Base-by-base conservation (phyloP, 2,888 invertebrate species). In the Opisthograptis luteolata region DNA sequence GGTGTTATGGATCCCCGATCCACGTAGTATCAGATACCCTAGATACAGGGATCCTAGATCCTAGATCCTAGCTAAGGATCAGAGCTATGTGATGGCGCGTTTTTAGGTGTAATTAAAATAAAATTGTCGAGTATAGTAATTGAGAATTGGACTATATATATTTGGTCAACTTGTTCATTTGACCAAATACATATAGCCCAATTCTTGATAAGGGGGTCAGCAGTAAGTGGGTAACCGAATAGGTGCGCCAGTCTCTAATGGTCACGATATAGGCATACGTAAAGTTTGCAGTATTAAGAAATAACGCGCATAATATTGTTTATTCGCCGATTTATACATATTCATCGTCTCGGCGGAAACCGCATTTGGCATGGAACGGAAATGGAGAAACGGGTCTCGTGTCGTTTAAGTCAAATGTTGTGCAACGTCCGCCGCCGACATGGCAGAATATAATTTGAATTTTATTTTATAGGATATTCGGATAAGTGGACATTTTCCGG, bases 241-340 rank as follows among this genome's bases (percentile, higher is more conserved):
- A 15, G 40, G 47, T 47, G 47, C 34, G 40, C 20, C 47, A 17
- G 2, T 6, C 40, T 34, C 2, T 39, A 45, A 45, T 40, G 46
- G 39, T 39, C 27, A 46, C 20, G 19, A 19, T 10, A 13, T 1
- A 36, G 24, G 24, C 20, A 9, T 3, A 30, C 25, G 9, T 0
- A 6, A 8, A 12, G 15, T 24, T 13, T 37, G 20, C 20, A 37
- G 31, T 57, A 62, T 66, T 66, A 65, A 60, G 64, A 62, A 69
- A 68, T 68, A 62, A 60, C 60, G 39, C 46, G 55, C 45, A 55
- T 60, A 64, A 47, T 50, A 55, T 42, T 49, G 39, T 45, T 57
- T 60, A 60, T 64, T 61, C 58, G 55, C 39, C 40, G 12, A 32
- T 32, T 17, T 45, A 63, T 66, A 67, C 58, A 68, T 70, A 71